Percentiles rank a stretch among this genome's conserved stretches.
These are phyloP conservation scores for Hydrophis major DNA, from an alignment of 2,797 vertebrate genomes.

Conservation along the genomic window DNA sequence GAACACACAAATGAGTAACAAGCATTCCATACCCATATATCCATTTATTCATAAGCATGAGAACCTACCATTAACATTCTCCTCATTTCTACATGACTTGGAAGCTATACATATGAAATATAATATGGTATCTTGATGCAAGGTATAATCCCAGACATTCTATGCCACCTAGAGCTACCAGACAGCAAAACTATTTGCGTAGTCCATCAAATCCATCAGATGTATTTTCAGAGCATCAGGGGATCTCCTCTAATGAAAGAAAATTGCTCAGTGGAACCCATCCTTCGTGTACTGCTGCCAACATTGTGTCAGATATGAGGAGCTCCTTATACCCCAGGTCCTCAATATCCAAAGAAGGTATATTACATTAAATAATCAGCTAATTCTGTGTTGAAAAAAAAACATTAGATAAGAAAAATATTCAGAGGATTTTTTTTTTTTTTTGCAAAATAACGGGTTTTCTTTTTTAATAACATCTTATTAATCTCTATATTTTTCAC, in stretches of 20 bases:
- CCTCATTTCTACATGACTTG: background rate
- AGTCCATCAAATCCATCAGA: background rate
- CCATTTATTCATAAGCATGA: background rate
- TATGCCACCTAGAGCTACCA: background rate
- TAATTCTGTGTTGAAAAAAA: background rate
- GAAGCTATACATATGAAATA: background rate
- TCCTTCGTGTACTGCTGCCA: background rate
- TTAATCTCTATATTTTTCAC: background rate
- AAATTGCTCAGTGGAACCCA: background rate
- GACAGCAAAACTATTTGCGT: background rate
- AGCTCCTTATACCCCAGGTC: background rate
- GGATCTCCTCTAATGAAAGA: background rate
- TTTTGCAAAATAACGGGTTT: constrained; percentile 20
- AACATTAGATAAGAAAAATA: constrained; percentile 4
- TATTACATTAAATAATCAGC: constrained; percentile 10
- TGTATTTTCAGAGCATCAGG: background rate
- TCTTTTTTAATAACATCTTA: background rate
- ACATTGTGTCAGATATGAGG: background rate
- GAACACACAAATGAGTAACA: background rate
- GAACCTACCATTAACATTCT: background rate
- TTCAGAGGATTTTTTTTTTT: background rate
- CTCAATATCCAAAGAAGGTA: constrained; percentile 7
- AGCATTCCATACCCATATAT: background rate
- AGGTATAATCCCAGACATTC: background rate
- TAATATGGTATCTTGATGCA: background rate